Evolutionary conservation across 1,140 invertebrate genomes (phyloP).

Genomic region (Saccostrea echinata): DNA sequence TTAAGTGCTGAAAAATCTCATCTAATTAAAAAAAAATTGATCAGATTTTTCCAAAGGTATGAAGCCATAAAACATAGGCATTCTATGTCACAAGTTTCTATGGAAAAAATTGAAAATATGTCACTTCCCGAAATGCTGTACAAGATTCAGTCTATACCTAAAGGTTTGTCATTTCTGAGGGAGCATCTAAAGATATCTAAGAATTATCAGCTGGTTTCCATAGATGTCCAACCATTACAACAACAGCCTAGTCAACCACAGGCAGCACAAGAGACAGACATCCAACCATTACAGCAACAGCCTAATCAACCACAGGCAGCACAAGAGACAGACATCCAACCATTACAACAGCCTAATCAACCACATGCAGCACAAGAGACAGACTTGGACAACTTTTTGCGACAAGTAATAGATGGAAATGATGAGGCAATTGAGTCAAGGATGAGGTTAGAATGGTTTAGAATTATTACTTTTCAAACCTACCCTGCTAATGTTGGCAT

Average conservation of each 20-base stretch:
- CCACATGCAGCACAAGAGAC: background rate
- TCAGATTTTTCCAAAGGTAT: background rate
- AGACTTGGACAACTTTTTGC: background rate
- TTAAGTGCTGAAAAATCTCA: background rate
- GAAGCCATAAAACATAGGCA: background rate
- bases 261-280: background rate
- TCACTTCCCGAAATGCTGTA: background rate
- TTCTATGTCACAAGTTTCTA: background rate
- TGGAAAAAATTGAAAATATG: background rate
- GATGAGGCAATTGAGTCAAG: background rate
- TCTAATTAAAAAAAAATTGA: background rate
- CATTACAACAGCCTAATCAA: background rate
- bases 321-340: background rate
- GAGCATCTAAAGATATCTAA: background rate
- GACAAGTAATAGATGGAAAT: background rate
- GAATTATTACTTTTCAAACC: background rate
- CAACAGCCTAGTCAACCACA: background rate
- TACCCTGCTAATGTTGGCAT: background rate
- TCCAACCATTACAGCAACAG: background rate
- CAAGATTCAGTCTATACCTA: slow-evolving; percentile 9
- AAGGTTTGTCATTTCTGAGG: background rate
- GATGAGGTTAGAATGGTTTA: background rate
- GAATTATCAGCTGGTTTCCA: background rate
- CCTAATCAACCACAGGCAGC: no score
- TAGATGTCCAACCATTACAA: background rate